Evolutionary conservation across 2,113 vertebrate genomes (phyloP), one percentile per base, ranked within the genome.

Genomic region (Albula goreensis): DNA sequence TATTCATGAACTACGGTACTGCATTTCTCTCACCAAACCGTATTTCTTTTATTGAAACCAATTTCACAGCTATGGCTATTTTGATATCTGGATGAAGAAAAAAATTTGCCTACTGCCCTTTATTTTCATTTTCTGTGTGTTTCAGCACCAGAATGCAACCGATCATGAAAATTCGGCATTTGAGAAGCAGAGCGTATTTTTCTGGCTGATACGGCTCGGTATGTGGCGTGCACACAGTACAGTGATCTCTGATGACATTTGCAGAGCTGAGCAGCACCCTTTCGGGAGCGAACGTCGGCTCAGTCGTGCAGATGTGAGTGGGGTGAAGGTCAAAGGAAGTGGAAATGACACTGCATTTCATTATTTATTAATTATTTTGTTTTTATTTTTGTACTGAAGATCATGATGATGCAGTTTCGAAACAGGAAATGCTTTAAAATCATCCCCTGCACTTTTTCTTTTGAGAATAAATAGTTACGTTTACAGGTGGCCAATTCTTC

Each of bases 261-360:
- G 25, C 74, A 41, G 50, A 78, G 53, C 12, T 5, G 52, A 41
- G 50, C 22, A 5, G 50, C 10, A 81, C 81, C 52, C 60, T 22
- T 25, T 25, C 7, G 53, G 0, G 6, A 31, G 31, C 9, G 48
- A 13, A 60, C 70, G 31, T 2, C 10, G 70, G 31, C 10, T 74
- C 70, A 5, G 4, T 74, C 70, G 9, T 86, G 82, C 82, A 84
- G 86, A 84, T 56, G 41, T 22, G 49, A 19, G 50, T 7, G 0
- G 81, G 25, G 49, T 41, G 41, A 74, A 81, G 80, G 53, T 50
- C 8, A 48, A 85, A 78, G 25, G 66, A 53, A 17, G 78, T 56
- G 70, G 60, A 48, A 82, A n/a, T 82, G 13, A 66, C 63, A 60
- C 17, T 56, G 70, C 81, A 85, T 50, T n/a, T 77, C 8, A 77